Percentiles rank a stretch among this genome's conserved stretches.
Conservation (phyloP, 2,888 invertebrate genomes). For the Allygus modestus region DNA sequence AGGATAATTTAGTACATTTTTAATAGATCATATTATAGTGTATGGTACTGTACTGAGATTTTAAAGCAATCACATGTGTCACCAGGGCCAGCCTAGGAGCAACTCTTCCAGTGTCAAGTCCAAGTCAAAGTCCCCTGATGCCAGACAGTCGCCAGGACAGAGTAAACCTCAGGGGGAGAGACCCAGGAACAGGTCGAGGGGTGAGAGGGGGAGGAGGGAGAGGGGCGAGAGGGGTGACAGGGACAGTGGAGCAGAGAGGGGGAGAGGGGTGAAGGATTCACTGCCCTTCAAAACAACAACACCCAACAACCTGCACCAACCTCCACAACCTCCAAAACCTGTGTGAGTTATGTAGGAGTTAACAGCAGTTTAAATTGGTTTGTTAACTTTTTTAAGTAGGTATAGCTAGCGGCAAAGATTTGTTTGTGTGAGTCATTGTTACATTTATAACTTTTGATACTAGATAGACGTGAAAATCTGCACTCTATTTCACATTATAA, state of each 20-base stretch:
- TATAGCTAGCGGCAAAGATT: no score
- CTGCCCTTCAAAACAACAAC: not conserved
- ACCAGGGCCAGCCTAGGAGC: conserved; percentile 1
- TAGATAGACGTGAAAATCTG: no score
- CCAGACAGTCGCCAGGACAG: not conserved
- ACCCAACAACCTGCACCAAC: conserved; percentile 1
- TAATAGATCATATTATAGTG: no score
- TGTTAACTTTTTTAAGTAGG: no score
- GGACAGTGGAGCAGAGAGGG: conserved; percentile 47
- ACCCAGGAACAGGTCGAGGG: conserved; percentile 65
- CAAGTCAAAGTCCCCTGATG: conserved; percentile 14
- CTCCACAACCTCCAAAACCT: not conserved
- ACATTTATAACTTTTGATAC: no score
- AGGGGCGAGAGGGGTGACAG: conserved; percentile 20
- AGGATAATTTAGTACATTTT: no score
- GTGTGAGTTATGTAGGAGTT: not conserved
- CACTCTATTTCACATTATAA: no score
- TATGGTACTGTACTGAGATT: no score
- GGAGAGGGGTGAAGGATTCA: conserved; percentile 56
- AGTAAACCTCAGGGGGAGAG: conserved; percentile 65
- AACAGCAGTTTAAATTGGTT: no score
- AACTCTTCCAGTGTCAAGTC: not conserved
- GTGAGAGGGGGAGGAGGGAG: not conserved
- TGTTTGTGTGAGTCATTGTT: no score
- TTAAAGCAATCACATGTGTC: no score